Base-by-base conservation (phyloP, 2,797 vertebrate species). In the Halcyon badia region DNA sequence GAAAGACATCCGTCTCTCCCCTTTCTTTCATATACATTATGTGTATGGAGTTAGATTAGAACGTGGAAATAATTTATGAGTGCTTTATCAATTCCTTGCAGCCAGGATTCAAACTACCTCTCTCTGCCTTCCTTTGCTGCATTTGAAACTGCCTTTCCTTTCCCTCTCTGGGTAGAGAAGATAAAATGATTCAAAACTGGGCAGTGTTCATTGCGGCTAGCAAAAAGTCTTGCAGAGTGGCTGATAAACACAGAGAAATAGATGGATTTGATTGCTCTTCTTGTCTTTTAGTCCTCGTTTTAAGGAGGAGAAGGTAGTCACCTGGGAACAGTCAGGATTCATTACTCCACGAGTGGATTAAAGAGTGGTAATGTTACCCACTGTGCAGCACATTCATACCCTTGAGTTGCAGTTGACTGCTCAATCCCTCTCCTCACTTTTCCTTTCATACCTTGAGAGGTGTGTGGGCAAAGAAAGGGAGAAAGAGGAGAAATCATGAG, bases 311-410 rank as follows among this genome's bases (percentile, higher is more conserved):
- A 87, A 44, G n/a, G 18, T 8, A 28, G 19, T 22, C 31, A 51
- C 28, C 35, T 31, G 28, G 26, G 19, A 54, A 37, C 5, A 70
- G 12, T 11, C 20, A 6, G 5, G 9, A 6, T 37, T 87, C 20
- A 4, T 58, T 41, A 24, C 7, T 11, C 19, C 14, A 39, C 0
- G 0, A 0, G 14, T 37, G 20, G 19, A 14, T 64, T 90, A 31
- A 17, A 30, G 30, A 14, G 2, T 20, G 11, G 22, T 22, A 16
- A 0, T 3, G 5, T 25, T 24, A 39, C 14, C 19, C 9, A 4
- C 1, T 16, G 21, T 33, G 28, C 44, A 76, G 41, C 11, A 30
- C 25, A 9, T 21, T 46, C 41, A 4, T 2, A 48, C 16, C 7
- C 14, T 65, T 71, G 31, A 37, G 9, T 1, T 68, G 20, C 5